A percentile compares a stretch with the other conserved stretches of the same genome.
Conservation (phyloP, 2,797 vertebrate genomes). For the Sylvia borin region DNA sequence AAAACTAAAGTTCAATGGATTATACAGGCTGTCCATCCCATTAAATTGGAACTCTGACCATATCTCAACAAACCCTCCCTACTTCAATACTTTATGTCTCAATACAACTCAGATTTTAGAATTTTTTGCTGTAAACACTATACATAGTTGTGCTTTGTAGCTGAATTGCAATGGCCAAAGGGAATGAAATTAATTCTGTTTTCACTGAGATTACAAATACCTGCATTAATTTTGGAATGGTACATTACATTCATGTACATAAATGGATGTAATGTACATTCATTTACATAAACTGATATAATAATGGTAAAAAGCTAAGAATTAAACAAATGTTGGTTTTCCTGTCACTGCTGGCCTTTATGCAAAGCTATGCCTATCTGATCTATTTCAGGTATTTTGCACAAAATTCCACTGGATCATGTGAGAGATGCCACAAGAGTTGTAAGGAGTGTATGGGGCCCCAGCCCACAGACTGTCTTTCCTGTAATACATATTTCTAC, state of each 20-base stretch:
- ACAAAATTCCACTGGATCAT: constrained; percentile 72
- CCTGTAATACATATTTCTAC: constrained; percentile 81
- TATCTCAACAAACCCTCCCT: background rate
- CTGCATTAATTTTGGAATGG: background rate
- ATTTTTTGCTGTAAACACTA: background rate
- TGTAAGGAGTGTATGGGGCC: constrained; percentile 83
- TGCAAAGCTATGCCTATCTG: background rate
- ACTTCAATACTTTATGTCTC: background rate
- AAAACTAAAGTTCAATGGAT: accelerated
- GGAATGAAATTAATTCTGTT: background rate
- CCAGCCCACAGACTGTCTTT: constrained; percentile 78
- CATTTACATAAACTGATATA: background rate
- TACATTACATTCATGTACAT: background rate
- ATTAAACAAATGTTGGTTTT: background rate
- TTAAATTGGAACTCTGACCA: background rate
- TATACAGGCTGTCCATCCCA: background rate
- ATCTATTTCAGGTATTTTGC: constrained; percentile 73
- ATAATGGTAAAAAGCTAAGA: background rate
- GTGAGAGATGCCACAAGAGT: constrained; percentile 84
- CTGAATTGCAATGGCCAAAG: background rate
- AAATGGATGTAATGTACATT: background rate
- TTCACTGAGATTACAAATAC: background rate
- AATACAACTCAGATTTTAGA: background rate
- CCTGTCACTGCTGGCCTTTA: background rate
- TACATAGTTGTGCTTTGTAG: background rate